Evolutionary conservation across 1,140 invertebrate genomes (phyloP).

Genomic region (Physella acuta): DNA sequence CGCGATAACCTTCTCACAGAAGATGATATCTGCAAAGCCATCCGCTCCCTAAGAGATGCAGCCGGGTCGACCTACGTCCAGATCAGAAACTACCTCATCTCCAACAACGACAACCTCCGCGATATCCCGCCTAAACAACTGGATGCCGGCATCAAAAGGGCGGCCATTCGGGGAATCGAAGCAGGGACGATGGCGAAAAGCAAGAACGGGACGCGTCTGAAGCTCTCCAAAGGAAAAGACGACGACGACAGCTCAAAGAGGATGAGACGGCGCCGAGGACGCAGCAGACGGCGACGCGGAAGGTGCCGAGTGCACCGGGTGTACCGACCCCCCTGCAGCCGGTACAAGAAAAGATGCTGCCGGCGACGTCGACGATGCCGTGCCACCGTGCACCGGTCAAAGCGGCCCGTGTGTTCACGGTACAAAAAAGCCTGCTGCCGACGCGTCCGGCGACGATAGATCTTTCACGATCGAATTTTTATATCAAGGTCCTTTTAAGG

Average conservation of each 20-base stretch:
- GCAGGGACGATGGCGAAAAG: neutral
- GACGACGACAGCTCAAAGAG: neutral
- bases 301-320: neutral
- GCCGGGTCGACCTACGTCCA: neutral
- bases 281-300: too few relatives aligned
- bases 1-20: neutral
- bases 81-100: neutral
- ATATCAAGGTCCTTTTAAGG: neutral
- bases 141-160: neutral
- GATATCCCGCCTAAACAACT: neutral
- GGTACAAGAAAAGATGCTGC: neutral
- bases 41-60: neutral
- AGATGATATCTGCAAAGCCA: neutral
- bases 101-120: neutral
- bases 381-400: neutral
- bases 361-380: neutral
- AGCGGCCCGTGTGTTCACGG: neutral
- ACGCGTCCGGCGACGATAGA: neutral
- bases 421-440: neutral
- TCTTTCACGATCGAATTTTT: neutral
- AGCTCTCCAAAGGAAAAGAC: neutral
- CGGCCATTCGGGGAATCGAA: neutral
- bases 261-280: neutral
- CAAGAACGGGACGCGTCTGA: neutral
- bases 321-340: neutral